Conservation (phyloP, 2,113 vertebrate genomes). For the Chionis minor region DNA sequence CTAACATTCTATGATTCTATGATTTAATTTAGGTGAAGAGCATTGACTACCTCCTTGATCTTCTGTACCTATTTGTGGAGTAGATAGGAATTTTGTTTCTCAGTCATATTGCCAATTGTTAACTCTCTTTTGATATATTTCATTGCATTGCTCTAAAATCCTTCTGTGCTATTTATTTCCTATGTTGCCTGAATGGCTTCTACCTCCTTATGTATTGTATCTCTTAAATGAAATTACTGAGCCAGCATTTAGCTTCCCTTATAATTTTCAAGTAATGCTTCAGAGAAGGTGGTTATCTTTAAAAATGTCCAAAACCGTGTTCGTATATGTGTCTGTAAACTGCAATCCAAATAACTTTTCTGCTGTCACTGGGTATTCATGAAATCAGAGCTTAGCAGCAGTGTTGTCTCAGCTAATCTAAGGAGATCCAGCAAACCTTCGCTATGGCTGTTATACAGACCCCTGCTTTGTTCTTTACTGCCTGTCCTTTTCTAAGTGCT, state of each 20-base stretch:
- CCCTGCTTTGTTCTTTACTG: not conserved
- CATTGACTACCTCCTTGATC: not conserved
- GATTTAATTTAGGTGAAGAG: not conserved
- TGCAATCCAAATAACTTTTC: not conserved
- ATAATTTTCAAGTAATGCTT: not conserved
- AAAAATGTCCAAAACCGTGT: not conserved
- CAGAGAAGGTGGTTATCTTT: not conserved
- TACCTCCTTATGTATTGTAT: not conserved
- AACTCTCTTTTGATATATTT: not conserved
- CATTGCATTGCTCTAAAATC: not conserved
- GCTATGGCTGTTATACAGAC: not conserved
- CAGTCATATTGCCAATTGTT: not conserved
- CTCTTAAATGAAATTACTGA: not conserved
- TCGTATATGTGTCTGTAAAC: fast-evolving
- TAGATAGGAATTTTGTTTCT: not conserved
- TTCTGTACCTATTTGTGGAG: not conserved
- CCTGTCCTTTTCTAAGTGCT: not conserved
- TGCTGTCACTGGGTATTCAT: not conserved
- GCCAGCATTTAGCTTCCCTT: not conserved
- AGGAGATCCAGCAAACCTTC: not conserved
- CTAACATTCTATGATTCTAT: too few relatives aligned
- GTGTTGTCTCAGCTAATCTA: not conserved
- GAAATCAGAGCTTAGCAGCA: not conserved
- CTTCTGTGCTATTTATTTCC: not conserved
- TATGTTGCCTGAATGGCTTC: not conserved